These are phyloP conservation scores for Nycticorax nycticorax DNA, from an alignment of 2,113 vertebrate genomes.

Conservation along the genomic window DNA sequence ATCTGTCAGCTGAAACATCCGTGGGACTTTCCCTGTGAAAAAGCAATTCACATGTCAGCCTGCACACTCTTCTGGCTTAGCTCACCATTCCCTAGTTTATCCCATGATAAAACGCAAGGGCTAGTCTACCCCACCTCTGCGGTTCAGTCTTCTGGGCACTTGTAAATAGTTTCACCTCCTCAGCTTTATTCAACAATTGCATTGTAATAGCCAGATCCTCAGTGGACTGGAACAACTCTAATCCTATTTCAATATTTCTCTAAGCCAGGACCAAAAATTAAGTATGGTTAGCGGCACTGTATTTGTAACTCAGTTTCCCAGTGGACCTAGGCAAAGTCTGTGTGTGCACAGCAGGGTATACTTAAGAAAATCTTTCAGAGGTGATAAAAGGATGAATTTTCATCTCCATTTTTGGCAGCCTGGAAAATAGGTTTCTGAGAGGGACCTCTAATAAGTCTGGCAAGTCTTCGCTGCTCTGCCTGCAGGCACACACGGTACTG, in stretches of 20 bases:
- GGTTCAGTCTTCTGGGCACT: neutral
- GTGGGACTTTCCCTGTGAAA: neutral
- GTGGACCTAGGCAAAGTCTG: neutral
- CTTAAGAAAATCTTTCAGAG: neutral
- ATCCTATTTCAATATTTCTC: neutral
- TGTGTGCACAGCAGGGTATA: neutral
- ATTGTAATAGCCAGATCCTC: neutral
- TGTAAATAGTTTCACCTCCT: neutral
- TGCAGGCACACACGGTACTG: neutral
- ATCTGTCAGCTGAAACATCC: neutral
- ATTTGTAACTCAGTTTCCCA: neutral
- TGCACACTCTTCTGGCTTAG: neutral
- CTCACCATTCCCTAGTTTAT: neutral
- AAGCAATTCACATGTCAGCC: neutral
- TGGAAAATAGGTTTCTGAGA: neutral
- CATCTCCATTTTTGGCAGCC: neutral
- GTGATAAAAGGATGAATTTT: neutral
- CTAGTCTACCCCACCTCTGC: neutral
- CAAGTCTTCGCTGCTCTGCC: neutral
- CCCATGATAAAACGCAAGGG: neutral
- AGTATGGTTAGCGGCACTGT: neutral
- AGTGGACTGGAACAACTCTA: neutral
- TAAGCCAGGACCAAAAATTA: neutral
- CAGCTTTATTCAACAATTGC: neutral
- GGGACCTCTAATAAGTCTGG: neutral